Base-by-base conservation (phyloP, 2,888 invertebrate genomes). In the Ferrisia virgata region DNA sequence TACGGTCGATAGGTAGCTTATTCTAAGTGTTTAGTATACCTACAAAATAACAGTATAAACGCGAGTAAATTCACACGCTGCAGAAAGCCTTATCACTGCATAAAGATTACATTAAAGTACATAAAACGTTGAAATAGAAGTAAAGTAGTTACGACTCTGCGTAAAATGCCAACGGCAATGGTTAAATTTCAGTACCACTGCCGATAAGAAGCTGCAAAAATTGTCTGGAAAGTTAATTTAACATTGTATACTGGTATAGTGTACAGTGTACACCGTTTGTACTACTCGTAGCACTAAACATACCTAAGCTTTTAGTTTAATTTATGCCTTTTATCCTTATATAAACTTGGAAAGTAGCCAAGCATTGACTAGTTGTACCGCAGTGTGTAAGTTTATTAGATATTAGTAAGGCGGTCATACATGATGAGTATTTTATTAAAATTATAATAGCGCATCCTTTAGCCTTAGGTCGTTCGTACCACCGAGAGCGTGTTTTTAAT, bases 251-350 rank as follows among this genome's bases (percentile, higher is more conserved):
- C 5, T n/a, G n/a, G n/a, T 8, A 53, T 22, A 1, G 53, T 53
- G 4, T 47, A 47, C 36, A 8, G 4, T 36, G 36, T 36, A 36
- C 43, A 2, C 39, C 6, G 5, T 39, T 39, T 9, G 15, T 28
- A 64, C n/a, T n/a, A n/a, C n/a, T n/a, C n/a, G n/a, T 28, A 15
- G 18, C 3, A 53, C 64, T 28, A 28, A 64, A 64, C 64, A 64
- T 64, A 64, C 64, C 64, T 64, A 64, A 64, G 64, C 64, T 64
- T 28, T 64, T 64, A 64, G 64, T 64, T 64, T 64, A 64, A 64
- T 64, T 64, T 64, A 64, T 64, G 64, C 64, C 64, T 64, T 36
- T 64, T 64, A 64, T 64, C 64, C 31, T 64, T 64, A 64, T 58
- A 58, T 64, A 64, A n/a, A 5, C 28, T 64, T 64, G 64, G 64